Evolutionary conservation across 2,888 invertebrate genomes (phyloP), one percentile per base, ranked within the genome.

Genomic region (Hipparchia sbordonii): DNA sequence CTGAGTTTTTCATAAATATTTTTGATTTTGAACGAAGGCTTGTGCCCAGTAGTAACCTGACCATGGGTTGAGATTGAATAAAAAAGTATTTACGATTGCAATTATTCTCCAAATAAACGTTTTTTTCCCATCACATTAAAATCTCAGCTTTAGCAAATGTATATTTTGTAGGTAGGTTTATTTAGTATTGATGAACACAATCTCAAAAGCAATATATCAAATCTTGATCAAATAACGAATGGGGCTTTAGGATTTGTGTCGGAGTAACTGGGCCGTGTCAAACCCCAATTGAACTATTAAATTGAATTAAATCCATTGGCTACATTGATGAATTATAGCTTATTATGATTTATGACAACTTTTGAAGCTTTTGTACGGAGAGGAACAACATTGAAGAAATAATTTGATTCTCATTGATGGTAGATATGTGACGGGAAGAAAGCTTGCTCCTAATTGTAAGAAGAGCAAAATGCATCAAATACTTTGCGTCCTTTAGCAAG

Each of bases 281-380:
- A 89, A 84, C 85, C 82, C 82, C 87, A 90, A 89, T 91, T 92
- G 90, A 89, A 89, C 90, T 89, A 89, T 89, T 89, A 87, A 87
- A 85, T 84, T 82, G 72, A 85, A 89, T 88, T 86, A 85, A 86
- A 82, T 83, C 81, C 81, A 84, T 82, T 83, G 80, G 82, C 81
- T 81, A 79, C 81, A 76, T 79, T 77, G 77, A 86, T 87, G 87
- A 90, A 80, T 88, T 88, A 90, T 89, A 81, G 79, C 77, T 77
- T 76, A 79, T 78, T 80, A 77, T 78, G 59, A 51, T 72, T 69
- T 78, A 77, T 61, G 23, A 8, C 9, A 13, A 45, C 51, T 52
- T 65, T 65, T 12, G 6, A 65, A 65, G 52, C 52, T 65, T 33
- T 65, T 51, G 13, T 65, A 33, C n/a, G 7, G n/a, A 8, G 2